These are phyloP conservation scores for Colius striatus DNA, from an alignment of 2,113 vertebrate species.

Conservation along the genomic window DNA sequence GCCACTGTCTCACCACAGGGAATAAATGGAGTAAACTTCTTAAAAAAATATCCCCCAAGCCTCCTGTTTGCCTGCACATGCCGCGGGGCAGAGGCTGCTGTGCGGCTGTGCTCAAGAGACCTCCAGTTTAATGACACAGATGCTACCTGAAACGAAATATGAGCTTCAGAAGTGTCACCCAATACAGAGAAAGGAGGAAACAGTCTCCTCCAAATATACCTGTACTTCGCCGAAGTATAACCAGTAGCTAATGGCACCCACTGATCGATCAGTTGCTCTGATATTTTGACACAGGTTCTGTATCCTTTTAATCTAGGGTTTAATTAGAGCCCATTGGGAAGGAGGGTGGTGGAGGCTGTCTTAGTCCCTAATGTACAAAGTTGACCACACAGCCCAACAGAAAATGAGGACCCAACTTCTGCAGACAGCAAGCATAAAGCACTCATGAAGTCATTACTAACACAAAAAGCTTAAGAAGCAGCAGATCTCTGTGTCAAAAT, in stretches of 20 bases:
- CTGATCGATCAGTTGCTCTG: not conserved
- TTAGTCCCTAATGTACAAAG: not conserved
- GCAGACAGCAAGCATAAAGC: not conserved
- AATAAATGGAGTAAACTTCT: not conserved
- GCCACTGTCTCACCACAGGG: not conserved
- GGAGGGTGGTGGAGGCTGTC: not conserved
- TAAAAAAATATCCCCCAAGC: not conserved
- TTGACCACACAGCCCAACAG: not conserved
- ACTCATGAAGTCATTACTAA: not conserved
- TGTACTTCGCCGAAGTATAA: not conserved
- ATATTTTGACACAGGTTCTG: not conserved
- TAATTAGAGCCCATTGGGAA: constrained; percentile 28
- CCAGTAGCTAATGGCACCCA: not conserved
- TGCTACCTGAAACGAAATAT: not conserved
- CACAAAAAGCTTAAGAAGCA: not conserved
- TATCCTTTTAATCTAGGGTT: not conserved
- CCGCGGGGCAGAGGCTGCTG: not conserved
- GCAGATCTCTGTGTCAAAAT: not conserved
- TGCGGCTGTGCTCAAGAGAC: not conserved
- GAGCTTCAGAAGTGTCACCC: not conserved
- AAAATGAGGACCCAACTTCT: not conserved
- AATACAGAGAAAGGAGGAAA: not conserved
- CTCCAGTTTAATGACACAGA: not conserved
- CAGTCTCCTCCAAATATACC: not conserved
- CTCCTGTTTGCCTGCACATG: not conserved